phyloP scores from a whole-genome alignment of 1,140 invertebrate genomes.

The Drosophila auraria region DNA sequence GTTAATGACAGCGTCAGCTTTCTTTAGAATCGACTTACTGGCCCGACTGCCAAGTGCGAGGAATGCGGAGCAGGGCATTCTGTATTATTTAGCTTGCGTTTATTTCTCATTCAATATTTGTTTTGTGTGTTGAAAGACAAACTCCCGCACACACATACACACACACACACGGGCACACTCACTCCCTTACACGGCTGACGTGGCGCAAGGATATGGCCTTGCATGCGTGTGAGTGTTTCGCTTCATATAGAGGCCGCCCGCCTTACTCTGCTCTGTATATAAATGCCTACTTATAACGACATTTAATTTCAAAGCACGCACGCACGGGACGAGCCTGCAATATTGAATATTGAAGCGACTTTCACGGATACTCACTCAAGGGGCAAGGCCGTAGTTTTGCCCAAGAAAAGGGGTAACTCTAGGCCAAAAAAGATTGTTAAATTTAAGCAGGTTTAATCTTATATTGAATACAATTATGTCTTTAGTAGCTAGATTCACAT shows the following conservation, averaged over 20 bases:
- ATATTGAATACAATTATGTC: no score
- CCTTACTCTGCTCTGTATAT: slow-evolving; percentile 69
- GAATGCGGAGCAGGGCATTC: background rate
- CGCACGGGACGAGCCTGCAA: slow-evolving; percentile 63
- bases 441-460: no score
- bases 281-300: slow-evolving; percentile 82
- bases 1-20: slow-evolving; percentile 67
- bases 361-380: slow-evolving; percentile 20
- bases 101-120: slow-evolving; percentile 82
- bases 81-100: slow-evolving; percentile 70
- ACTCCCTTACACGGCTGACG: slow-evolving; percentile 14
- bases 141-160: slow-evolving; percentile 33
- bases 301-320: slow-evolving; percentile 82
- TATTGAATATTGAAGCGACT: slow-evolving; percentile 75
- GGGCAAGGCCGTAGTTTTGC: slow-evolving; percentile 14
- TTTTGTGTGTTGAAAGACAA: slow-evolving; percentile 77
- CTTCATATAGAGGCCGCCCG: slow-evolving; percentile 30
- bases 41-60: slow-evolving; percentile 21
- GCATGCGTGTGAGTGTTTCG: slow-evolving; percentile 24
- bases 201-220: slow-evolving; percentile 26
- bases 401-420: background rate
- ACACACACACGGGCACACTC: background rate
- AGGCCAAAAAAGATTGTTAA: background rate
- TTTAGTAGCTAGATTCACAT: no score
- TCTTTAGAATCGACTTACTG: slow-evolving; percentile 53